Base-by-base conservation (phyloP, 2,113 vertebrate genomes). In the Agelaius tricolor region DNA sequence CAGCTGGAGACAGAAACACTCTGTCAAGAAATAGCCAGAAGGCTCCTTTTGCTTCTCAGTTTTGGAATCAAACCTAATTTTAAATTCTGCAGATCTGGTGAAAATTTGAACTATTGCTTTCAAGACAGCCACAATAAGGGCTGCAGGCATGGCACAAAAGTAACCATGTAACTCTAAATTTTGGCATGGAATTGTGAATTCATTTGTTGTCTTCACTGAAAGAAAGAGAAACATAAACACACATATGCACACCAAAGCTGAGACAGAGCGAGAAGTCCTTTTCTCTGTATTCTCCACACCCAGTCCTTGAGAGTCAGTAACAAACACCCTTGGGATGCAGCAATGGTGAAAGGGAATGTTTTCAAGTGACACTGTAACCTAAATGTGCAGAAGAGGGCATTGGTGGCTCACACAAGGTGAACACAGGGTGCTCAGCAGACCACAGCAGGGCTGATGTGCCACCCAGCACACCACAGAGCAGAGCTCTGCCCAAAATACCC, bases 321-420 rank as follows among this genome's bases (percentile, higher is more conserved):
- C 26, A 80, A 71, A 55, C 44, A 55, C 59, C 52, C 59, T 65
- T 61, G 69, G 79, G 69, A 92, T 0, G 30, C 33, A 67, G 44
- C 19, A 26, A 12, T 15, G 22, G 75, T 59, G 23, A 81, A 89
- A 61, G 58, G 15, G 33, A 76, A 74, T 39, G 35, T 44, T 89
- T 44, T 49, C 31, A 26, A 66, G 57, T 44, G 54, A 44, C 63
- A 39, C 30, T 31, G 44, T 80, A 73, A 85, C 30, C 57, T n/a
- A 73, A 57, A 35, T 26, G 47, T 11, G 9, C 94, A 78, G 91
- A 95, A 97, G 76, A 59, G 80, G 84, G 69, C 91, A 96, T 90
- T 79, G 90, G 54, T 57, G 66, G 30, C 59, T 89, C 82, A 19
- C 55, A 19, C 8, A 76, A 86, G 57, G 46, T 15, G 41, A 73